phyloP scores from a whole-genome alignment of 2,888 invertebrate species.

The Mayetiola destructor region DNA sequence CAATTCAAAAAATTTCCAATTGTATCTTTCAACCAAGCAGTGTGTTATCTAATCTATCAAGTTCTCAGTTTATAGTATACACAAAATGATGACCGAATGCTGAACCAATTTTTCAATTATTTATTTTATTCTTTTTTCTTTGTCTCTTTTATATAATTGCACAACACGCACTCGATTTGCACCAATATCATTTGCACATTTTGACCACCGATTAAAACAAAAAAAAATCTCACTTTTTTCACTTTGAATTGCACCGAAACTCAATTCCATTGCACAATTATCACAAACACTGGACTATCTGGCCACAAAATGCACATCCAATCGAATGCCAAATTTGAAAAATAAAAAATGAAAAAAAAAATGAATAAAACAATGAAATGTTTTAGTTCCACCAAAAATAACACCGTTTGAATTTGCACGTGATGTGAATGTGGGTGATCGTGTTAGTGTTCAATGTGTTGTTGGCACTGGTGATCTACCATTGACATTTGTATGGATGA shows the following conservation, averaged over 20 bases:
- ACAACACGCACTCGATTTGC: constrained; percentile 1
- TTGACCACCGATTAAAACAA: neutral
- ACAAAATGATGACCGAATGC: too few relatives aligned
- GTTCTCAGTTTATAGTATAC: too few relatives aligned
- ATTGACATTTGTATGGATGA: constrained; percentile 47
- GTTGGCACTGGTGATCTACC: constrained; percentile 49
- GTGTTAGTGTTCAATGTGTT: constrained; percentile 45
- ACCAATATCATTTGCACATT: constrained; percentile 1
- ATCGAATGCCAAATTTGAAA: neutral
- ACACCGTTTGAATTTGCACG: constrained; percentile 51
- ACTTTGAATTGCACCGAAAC: neutral
- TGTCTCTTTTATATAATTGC: neutral
- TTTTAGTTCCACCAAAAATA: constrained; percentile 50
- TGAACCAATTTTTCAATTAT: too few relatives aligned
- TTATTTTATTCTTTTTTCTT: constrained; percentile 2
- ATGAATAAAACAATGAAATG: constrained; percentile 22
- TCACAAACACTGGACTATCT: neutral
- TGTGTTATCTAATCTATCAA: too few relatives aligned
- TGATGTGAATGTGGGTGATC: constrained; percentile 44
- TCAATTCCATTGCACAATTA: neutral
- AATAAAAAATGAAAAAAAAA: neutral
- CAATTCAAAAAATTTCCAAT: neutral
- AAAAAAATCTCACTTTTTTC: neutral
- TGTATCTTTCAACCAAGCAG: neutral
- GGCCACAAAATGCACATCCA: neutral